Evolutionary conservation across 2,113 vertebrate genomes (phyloP).

Genomic region (Copsychus sechellarum): DNA sequence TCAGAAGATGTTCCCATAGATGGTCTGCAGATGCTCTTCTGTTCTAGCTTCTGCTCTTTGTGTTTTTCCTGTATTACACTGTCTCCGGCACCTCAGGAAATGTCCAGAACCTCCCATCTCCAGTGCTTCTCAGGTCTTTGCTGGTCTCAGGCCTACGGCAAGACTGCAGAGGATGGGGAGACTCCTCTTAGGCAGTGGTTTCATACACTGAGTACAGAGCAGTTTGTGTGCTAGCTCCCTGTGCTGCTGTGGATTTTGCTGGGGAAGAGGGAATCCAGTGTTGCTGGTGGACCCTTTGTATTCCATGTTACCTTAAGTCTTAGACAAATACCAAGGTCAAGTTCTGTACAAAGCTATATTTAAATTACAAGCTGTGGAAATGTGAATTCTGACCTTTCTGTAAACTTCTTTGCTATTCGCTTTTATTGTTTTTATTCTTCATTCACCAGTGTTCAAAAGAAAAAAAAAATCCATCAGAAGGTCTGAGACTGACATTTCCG

Average conservation of each 20-base stretch:
- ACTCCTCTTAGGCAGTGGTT: background rate
- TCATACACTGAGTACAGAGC: fast-evolving
- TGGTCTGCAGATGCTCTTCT: background rate
- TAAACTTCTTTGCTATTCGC: background rate
- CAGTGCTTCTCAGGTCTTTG: background rate
- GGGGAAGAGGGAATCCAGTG: background rate
- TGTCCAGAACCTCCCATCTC: background rate
- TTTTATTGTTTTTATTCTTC: background rate
- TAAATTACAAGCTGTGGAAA: constrained; percentile 1
- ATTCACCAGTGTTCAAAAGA: background rate
- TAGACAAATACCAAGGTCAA: background rate
- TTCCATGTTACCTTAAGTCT: background rate
- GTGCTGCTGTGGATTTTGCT: background rate
- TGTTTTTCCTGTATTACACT: fast-evolving
- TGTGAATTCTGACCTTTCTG: constrained; percentile 18
- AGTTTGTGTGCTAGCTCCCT: background rate
- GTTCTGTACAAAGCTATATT: background rate
- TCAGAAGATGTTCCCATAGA: background rate
- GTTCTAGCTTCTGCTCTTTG: fast-evolving
- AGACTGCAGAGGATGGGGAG: background rate
- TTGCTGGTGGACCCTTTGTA: background rate
- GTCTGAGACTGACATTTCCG: constrained; percentile 47
- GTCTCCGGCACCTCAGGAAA: background rate
- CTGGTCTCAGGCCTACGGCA: background rate
- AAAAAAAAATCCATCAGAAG: background rate